Conservation (phyloP, 2,888 invertebrate species). For the Tupiocoris notatus region DNA sequence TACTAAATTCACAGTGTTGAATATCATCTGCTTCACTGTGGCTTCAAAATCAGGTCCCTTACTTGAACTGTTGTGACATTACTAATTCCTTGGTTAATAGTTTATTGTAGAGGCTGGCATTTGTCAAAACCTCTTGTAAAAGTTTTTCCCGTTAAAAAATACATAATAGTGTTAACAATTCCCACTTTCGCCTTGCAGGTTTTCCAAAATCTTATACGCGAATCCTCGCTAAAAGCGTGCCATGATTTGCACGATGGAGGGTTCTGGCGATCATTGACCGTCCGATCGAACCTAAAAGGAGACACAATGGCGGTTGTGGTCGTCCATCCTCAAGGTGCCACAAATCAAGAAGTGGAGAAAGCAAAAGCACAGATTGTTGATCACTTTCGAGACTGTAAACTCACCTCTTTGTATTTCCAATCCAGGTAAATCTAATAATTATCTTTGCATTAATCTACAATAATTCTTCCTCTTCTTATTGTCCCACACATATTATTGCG, state of each 20-base stretch:
- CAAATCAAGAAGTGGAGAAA: conserved; percentile 63
- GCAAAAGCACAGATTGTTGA: conserved; percentile 66
- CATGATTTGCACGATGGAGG: conserved; percentile 70
- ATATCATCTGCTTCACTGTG: too few relatives aligned
- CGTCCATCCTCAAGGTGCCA: conserved; percentile 56
- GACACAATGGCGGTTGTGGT: conserved; percentile 83
- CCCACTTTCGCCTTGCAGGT: conserved; percentile 50
- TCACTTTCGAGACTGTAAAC: conserved; percentile 55
- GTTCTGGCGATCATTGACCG: conserved; percentile 58
- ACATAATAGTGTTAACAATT: too few relatives aligned
- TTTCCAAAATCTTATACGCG: conserved; percentile 71
- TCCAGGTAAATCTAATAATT: conserved; percentile 16
- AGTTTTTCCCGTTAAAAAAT: too few relatives aligned
- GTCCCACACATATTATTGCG: too few relatives aligned
- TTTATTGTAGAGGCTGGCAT: too few relatives aligned
- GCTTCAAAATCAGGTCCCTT: too few relatives aligned
- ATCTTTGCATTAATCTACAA: too few relatives aligned
- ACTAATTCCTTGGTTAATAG: too few relatives aligned
- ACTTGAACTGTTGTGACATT: too few relatives aligned
- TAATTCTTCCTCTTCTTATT: too few relatives aligned
- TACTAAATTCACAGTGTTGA: too few relatives aligned
- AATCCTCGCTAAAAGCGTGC: conserved; percentile 69
- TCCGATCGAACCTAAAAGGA: conserved; percentile 59
- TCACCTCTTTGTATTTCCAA: conserved; percentile 70
- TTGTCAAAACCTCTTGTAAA: too few relatives aligned